Conservation (phyloP, 2,888 invertebrate species). For the Melieria picta region DNA sequence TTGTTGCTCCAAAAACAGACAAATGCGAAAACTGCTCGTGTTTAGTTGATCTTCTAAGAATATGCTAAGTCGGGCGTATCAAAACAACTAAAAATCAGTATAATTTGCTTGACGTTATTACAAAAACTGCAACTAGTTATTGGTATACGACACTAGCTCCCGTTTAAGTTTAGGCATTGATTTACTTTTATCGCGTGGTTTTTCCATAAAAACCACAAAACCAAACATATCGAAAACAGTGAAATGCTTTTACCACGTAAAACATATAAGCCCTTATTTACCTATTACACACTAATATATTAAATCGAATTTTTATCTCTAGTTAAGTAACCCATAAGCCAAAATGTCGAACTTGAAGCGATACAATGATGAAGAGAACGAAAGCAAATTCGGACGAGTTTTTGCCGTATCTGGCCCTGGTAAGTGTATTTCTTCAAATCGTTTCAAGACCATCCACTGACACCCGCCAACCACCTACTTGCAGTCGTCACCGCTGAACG, state of each 20-base stretch:
- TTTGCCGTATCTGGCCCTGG: conserved; percentile 99
- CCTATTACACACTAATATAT: too few species aligned
- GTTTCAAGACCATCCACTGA: background rate
- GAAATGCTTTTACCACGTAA: background rate
- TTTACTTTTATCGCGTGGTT: background rate
- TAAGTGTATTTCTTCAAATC: conserved; percentile 60
- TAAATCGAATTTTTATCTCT: background rate
- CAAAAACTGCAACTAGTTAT: conserved; percentile 11
- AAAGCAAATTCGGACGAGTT: conserved; percentile 92
- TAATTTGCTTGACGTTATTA: background rate
- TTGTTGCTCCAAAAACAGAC: too few species aligned
- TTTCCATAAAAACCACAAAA: background rate
- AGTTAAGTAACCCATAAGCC: conserved; percentile 29
- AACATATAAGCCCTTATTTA: too few species aligned
- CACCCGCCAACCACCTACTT: background rate
- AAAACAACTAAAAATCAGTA: background rate
- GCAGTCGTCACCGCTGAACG: conserved; percentile 98
- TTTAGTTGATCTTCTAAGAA: too few species aligned
- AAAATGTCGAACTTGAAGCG: conserved; percentile 76
- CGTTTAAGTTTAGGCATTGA: background rate
- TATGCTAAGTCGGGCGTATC: too few species aligned
- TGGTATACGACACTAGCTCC: conserved; percentile 10
- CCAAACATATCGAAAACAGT: background rate
- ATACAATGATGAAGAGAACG: conserved; percentile 85
- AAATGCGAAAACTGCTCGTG: too few species aligned